Evolutionary conservation across 2,888 invertebrate species (phyloP), one percentile per base, ranked within the genome.

Genomic region (Nomada hirtipes): DNA sequence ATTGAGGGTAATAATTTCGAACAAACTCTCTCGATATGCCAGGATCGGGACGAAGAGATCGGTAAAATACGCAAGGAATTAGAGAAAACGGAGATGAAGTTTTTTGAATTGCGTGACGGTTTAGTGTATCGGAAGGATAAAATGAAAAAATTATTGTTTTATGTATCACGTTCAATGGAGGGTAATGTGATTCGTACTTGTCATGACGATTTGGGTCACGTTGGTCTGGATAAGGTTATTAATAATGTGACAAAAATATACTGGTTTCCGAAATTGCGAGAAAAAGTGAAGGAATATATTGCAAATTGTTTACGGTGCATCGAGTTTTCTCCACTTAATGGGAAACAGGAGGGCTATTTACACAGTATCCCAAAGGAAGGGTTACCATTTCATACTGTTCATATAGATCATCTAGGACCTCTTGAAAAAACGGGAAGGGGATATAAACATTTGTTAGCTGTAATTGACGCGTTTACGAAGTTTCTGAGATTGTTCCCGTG

Each of bases 391-490:
- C 50, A 36, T 2, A 60, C 52, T 0, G 3, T 70, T 9, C 52
- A 52, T 36, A 10, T 70, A 2, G 70, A 70, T 7, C 50, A 70
- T 20, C 3, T 36, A 0, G 70, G 50, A 2, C 70, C 70, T 1
- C 15, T 70, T 3, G 70, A 75, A n/a, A 50, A 73, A 55, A 55
- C 63, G 2, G 67, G 63, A 2, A 52, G 11, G 4, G 70, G 55
- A 0, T 61, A 44, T 29, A 60, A 63, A 26, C 55, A 68, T n/a
- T 4, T 76, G 4, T 4, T 76, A 3, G 47, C 63, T 0, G n/a
- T 76, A 11, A n/a, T 76, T 9, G 76, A 76, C n/a, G 69, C n/a
- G 0, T 76, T 76, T 18, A 76, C 63, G 0, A 76, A 63, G 29
- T 64, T 55, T 55, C 53, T 76, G 15, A 69, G 13, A n/a, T 20